phyloP scores from a whole-genome alignment of 2,888 invertebrate species.

The Hololepta plana region DNA sequence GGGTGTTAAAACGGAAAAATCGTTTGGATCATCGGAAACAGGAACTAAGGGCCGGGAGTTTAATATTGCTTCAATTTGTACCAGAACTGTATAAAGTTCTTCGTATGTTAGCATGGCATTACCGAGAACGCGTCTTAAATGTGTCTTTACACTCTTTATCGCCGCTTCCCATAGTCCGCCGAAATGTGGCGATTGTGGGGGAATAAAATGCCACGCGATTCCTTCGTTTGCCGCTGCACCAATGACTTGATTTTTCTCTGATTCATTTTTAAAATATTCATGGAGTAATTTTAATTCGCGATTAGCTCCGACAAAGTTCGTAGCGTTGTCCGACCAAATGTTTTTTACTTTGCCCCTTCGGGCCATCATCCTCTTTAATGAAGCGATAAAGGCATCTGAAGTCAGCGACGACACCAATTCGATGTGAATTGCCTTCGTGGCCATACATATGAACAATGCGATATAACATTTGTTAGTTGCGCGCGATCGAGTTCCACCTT shows the following conservation, averaged over 20 bases:
- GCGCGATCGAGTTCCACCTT: too few relatives aligned
- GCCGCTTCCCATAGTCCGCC: slow-evolving; percentile 21
- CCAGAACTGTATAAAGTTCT: slow-evolving; percentile 15
- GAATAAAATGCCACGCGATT: slow-evolving; percentile 17
- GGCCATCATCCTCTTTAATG: too few relatives aligned
- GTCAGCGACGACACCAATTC: too few relatives aligned
- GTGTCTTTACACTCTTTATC: slow-evolving; percentile 17
- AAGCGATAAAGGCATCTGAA: too few relatives aligned
- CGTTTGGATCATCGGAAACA: slow-evolving; percentile 14
- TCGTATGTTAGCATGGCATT: slow-evolving; percentile 14
- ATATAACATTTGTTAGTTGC: too few relatives aligned
- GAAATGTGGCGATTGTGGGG: slow-evolving; percentile 15
- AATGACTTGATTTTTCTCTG: not conserved
- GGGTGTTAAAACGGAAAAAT: slow-evolving; percentile 14
- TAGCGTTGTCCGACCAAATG: too few relatives aligned
- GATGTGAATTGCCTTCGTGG: too few relatives aligned
- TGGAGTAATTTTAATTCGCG: too few relatives aligned
- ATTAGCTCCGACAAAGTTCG: too few relatives aligned
- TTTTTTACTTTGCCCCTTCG: too few relatives aligned
- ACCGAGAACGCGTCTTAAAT: slow-evolving; percentile 14
- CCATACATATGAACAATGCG: too few relatives aligned
- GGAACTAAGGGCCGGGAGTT: slow-evolving; percentile 18
- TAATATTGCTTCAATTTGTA: slow-evolving; percentile 17
- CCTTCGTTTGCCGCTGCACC: slow-evolving; percentile 4
- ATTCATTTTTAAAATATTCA: too few relatives aligned